Evolutionary conservation across 2,113 vertebrate species (phyloP), one percentile per base, ranked within the genome.

Genomic region (Chaetura pelagica): DNA sequence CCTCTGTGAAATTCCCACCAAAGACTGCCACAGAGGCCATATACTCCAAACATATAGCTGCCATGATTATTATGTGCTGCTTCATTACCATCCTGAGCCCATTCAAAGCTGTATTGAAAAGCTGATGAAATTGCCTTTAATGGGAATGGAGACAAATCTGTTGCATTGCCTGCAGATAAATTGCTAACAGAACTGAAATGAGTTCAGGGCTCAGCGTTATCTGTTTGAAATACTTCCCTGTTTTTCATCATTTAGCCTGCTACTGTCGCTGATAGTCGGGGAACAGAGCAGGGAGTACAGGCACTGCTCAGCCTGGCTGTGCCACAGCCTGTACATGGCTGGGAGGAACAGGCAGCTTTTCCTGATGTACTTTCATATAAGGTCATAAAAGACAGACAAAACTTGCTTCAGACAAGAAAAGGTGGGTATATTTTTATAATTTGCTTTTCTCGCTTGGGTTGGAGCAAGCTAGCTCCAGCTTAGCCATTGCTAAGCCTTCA

Each of bases 321-420:
- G 20, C 32, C 30, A 11, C 16, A 4, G n/a, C 2, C 20, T 34
- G 20, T 48, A 0, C 3, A 0, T 9, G 15, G n/a, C 46, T 6
- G 7, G 27, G 61, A 55, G 48, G 66, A 51, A 5, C 0, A 0
- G 27, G 34, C 38, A 27, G 13, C 44, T 49, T 66, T 52, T 66
- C 38, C 0, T 9, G 26, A 6, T 7, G 32, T n/a, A 4, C 20
- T 26, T 69, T 61, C 86, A 67, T 48, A 61, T 77, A 74, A 80
- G 38, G 46, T 71, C 62, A n/a, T 62, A 51, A 61, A 92, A 77
- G 32, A 15, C 44, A 35, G 71, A 74, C 30, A 54, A 61, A 27
- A 62, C 62, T 71, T 26, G 21, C 38, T 52, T 80, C 61, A 69
- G 73, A 64, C 15, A 68, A 54, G 68, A 46, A n/a, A 75, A 93